Conservation (phyloP, 92 coral and sea anemone species). For the Palythoa grandiflora region DNA sequence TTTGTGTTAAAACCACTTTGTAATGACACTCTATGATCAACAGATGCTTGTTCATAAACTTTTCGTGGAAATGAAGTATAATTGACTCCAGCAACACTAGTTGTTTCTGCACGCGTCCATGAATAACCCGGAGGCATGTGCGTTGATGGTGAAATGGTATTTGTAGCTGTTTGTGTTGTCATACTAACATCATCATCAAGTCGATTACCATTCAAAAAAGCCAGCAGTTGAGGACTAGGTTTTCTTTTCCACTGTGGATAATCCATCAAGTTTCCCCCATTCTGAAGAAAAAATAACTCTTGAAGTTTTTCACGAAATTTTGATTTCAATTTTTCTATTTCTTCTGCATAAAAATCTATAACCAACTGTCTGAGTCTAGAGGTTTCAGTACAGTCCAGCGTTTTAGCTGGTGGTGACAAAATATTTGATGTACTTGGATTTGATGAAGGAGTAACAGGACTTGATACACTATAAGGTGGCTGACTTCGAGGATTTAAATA, state of each 20-base stretch:
- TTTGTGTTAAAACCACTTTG: conserved; percentile 66
- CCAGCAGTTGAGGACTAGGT: conserved; percentile 77
- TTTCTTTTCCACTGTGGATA: conserved; percentile 83
- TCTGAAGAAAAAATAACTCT: conserved; percentile 93
- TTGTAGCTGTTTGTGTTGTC: conserved; percentile 67
- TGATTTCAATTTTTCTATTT: conserved; percentile 80
- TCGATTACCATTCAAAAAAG: conserved; percentile 79
- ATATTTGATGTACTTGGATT: conserved; percentile 57
- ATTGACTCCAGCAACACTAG: conserved; percentile 56
- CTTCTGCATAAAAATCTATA: conserved; percentile 83
- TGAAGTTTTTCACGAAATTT: conserved; percentile 91
- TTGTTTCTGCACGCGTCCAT: conserved; percentile 67
- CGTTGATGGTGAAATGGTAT: conserved; percentile 63
- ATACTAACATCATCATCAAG: conserved; percentile 85
- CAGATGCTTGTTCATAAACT: conserved; percentile 82
- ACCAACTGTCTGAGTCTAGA: conserved; percentile 85
- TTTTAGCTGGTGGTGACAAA: conserved; percentile 56
- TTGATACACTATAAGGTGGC: conserved; percentile 66
- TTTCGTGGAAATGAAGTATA: conserved; percentile 73
- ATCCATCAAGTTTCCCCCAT: conserved; percentile 92
- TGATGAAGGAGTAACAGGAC: conserved; percentile 75
- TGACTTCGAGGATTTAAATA: conserved; percentile 70
- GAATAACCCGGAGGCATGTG: conserved; percentile 57
- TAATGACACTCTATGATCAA: conserved; percentile 67
- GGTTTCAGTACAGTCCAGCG: conserved; percentile 85